Base-by-base conservation (phyloP, 2,113 vertebrate genomes). In the Etia nguti region DNA sequence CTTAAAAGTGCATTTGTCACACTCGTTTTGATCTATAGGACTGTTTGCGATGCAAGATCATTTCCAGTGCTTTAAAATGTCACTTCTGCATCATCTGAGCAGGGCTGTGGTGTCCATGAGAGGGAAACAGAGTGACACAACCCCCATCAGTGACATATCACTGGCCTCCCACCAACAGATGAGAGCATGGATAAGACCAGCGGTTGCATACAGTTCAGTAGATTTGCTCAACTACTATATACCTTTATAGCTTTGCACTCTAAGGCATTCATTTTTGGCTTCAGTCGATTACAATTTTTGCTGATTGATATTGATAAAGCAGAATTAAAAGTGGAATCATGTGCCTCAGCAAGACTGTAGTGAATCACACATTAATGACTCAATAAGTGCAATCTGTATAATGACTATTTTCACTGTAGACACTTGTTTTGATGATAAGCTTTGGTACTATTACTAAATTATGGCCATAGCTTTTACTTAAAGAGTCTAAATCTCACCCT, bases 41-140 rank as follows among this genome's bases (percentile, higher is more conserved):
- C 10, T 43, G 22, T 11, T 80, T 0, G 3, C 16, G 5, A 56
- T 80, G 22, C 34, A 26, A 24, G 11, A 60, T 13, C 0, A 46
- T 38, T 31, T 12, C 16, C 16, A 50, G 15, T 77, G 70, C 43
- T 50, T 50, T 4, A 8, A 77, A 50, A 50, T 2, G 18, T 34
- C 20, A 77, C 26, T 7, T 50, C 46, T 77, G 43, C 73, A 13
- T 52, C 73, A 31, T 26, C 46, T 52, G 46, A 34, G 46, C 73
- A 77, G 16, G 46, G 26, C 22, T 16, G 62, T 9, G 36, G 41
- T 48, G 68, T 7, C 41, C 22, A 18, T 73, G 68, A 73, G 68
- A 48, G 36, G 41, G 22, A 26, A 77, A 77, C 26, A 1, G 26
- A 12, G 46, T 6, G 73, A 50, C 73, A 29, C 73, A 20, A 31